Evolutionary conservation across 2,888 invertebrate species (phyloP).

Genomic region (Drosophila sordidula): DNA sequence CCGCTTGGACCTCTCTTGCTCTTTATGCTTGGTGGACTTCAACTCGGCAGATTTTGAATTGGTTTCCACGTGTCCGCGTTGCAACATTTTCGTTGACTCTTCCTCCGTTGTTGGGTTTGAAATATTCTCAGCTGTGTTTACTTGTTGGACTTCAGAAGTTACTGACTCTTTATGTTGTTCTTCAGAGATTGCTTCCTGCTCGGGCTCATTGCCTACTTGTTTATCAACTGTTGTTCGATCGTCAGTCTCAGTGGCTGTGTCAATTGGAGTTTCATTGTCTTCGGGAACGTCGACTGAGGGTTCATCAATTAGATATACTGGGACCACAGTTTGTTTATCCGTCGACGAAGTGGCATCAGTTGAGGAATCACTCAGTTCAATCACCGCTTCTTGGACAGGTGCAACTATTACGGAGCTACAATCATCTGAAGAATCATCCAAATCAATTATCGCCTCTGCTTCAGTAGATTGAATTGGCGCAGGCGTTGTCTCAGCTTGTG

Average conservation of each 20-base stretch:
- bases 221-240: background rate
- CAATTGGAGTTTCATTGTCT: background rate
- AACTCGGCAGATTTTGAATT: background rate
- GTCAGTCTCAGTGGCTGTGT: background rate
- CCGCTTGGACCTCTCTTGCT: background rate
- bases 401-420: background rate
- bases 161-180: background rate
- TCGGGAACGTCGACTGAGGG: background rate
- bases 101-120: background rate
- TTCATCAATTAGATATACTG: background rate
- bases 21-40: background rate
- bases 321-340: background rate
- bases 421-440: constrained; percentile 7
- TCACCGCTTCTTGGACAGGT: background rate
- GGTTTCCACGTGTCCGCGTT: background rate
- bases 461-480: background rate
- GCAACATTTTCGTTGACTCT: background rate
- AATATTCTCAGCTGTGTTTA: background rate
- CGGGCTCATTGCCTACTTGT: background rate
- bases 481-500: background rate
- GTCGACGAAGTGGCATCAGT: background rate
- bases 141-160: background rate
- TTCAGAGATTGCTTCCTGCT: background rate
- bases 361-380: constrained; percentile 11
- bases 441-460: constrained; percentile 4